Conservation (phyloP, 2,888 invertebrate species). For the Gibbula magus region DNA sequence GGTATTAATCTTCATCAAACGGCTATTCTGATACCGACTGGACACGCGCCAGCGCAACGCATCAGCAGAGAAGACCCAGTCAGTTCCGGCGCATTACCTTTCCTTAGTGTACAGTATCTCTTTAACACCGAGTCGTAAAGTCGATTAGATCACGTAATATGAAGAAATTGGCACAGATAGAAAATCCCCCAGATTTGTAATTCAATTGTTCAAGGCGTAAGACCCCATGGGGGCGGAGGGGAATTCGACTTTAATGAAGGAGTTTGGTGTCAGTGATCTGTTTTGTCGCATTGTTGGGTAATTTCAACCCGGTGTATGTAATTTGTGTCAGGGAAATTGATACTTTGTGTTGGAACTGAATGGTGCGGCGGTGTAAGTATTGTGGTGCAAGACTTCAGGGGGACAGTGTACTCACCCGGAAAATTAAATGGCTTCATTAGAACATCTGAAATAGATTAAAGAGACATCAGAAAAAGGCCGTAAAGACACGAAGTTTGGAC, state of each 20-base stretch:
- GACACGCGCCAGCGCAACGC: background rate
- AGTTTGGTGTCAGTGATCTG: background rate
- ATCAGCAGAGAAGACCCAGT: background rate
- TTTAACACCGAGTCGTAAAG: background rate
- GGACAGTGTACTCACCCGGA: background rate
- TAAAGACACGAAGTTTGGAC: no score
- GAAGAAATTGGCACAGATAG: background rate
- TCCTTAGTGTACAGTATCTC: background rate
- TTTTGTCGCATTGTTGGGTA: background rate
- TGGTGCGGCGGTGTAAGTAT: no score
- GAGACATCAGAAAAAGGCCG: background rate
- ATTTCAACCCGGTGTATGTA: background rate
- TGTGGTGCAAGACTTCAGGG: no score
- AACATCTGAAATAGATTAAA: background rate
- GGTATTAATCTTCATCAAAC: no score
- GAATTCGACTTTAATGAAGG: background rate
- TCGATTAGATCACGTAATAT: background rate
- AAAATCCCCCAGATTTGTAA: background rate
- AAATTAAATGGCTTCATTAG: background rate
- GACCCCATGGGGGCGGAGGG: background rate
- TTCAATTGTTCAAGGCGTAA: background rate
- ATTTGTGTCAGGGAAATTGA: background rate
- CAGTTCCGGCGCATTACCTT: background rate
- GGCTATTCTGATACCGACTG: background rate
- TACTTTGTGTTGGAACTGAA: background rate